These are phyloP conservation scores for Meloidogyne floridensis DNA, from an alignment of 1,140 invertebrate species.

Conservation along the genomic window DNA sequence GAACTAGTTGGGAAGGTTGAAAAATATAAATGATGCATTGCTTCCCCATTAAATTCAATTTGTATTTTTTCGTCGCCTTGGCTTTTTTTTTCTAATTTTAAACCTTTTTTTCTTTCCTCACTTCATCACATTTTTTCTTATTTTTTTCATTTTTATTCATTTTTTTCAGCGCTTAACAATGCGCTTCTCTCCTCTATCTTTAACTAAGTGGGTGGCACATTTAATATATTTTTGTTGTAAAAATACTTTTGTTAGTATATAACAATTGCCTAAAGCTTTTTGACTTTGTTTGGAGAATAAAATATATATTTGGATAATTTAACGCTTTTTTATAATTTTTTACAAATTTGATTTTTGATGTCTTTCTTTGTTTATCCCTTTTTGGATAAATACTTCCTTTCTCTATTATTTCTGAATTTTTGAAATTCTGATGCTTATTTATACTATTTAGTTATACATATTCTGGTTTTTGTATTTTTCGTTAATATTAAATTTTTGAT, in stretches of 20 bases:
- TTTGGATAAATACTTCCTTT: no score
- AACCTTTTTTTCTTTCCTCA: not conserved
- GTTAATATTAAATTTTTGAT: no score
- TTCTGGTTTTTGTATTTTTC: no score
- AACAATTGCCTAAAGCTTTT: not conserved
- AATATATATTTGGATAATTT: not conserved
- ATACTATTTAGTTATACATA: no score
- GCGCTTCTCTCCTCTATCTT: not conserved
- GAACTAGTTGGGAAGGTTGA: not conserved
- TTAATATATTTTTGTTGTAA: not conserved
- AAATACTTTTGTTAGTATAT: not conserved
- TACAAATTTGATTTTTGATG: not conserved
- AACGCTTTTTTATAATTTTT: not conserved
- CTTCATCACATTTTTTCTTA: not conserved
- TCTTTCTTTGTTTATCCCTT: no score
- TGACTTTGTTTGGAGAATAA: not conserved
- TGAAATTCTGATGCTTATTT: no score
- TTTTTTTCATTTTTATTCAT: not conserved
- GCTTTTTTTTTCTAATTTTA: not conserved
- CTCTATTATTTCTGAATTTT: no score
- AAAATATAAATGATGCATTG: constrained; percentile 2
- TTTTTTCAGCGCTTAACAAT: not conserved
- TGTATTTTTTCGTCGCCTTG: not conserved
- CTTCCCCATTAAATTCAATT: not conserved
- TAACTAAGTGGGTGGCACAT: not conserved